Base-by-base conservation (phyloP, 2,888 invertebrate species). In the Limnephilus rhombicus region DNA sequence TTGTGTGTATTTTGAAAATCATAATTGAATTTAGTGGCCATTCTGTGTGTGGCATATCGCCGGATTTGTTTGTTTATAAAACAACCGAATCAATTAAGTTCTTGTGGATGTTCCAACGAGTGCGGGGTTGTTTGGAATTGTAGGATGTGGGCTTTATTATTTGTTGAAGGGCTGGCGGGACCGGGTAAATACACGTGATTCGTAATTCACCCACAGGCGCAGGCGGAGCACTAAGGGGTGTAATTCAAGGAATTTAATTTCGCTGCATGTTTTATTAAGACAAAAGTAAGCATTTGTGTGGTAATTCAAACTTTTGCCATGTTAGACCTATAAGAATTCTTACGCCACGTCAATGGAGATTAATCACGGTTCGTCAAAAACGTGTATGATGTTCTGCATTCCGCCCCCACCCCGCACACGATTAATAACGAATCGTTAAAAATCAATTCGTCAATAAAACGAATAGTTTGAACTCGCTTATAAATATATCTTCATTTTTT, bases 51-150 rank as follows among this genome's bases (percentile, higher is more conserved):
- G 34, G 82, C 34, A 15, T 82, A 34, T 82, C 82, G 29, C 82
- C 34, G 34, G 15, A 82, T 82, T 82, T 85, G 85, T 85, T 85
- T 85, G 37, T 85, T 85, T 18, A 85, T 34, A 34, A 68, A 88
- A 88, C 87, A 80, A 68, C 31, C n/a, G 68, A 88, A 88, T 88
- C 37, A 68, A 68, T 87, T 68, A 87, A 86, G 37, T 86, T n/a
- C 9, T 49, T n/a, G 24, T 45, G 12, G n/a, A 41, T 45, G 86
- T 49, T 45, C 24, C 85, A 15, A 85, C 24, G n/a, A 85, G 34
- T 85, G n/a, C 37, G 45, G 24, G 49, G 24, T 86, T 68, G 68
- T 68, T 68, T n/a, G 68, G 29, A 24, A 45, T 86, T 86, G 86
- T 86, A 29, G 4, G 82, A 12, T 41, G 45, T 85, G 29, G 31